Base-by-base conservation (phyloP, 2,113 vertebrate genomes). In the Entosphenus tridentatus region DNA sequence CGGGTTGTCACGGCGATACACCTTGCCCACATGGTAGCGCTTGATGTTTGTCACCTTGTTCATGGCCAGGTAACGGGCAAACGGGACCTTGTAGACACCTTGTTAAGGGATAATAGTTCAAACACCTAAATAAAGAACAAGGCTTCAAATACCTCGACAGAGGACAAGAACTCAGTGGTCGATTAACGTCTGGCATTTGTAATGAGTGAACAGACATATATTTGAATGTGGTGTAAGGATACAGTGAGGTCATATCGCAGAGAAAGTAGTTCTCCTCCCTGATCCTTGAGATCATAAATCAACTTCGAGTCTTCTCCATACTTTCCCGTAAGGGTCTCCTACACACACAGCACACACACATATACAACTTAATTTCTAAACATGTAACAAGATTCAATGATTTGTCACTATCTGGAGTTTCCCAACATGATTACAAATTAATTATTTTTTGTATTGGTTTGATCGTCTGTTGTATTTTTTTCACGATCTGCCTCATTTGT, bases 291-390 rank as follows among this genome's bases (percentile, higher is more conserved):
- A 74, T 97, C 90, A 1, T 97, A 97, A 76, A 98, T 98, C 70
- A 98, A 89, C 75, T 98, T 96, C 1, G 93, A 95, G 71, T 98
- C 93, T 76, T 98, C 92, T 3, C 93, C 93, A 0, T 98, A 98
- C 71, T 98, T 98, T 68, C 92, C 93, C 0, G 82, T 95, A 72
- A 98, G 67, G 0, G 89, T 95, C 82, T 98, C 93, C 93, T 98
- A 18, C 11, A 39, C 39, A 39, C 39, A 39, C 21, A 21, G 21
- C 21, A 7, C 39, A 39, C 21, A 39, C 39, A 39, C 39, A 39
- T 39, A 39, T 39, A 5, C 39, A 7, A 39, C 39, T 39, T 39
- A 39, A 39, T 39, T 6, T 39, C 39, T 39, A 39, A 39, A 39
- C 39, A 39, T 39, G 39, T 39, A 39, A 39, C 39, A 39, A 39